These are phyloP conservation scores for Drosophila pseudotalamancana DNA, from an alignment of 2,888 invertebrate species.

Conservation along the genomic window DNA sequence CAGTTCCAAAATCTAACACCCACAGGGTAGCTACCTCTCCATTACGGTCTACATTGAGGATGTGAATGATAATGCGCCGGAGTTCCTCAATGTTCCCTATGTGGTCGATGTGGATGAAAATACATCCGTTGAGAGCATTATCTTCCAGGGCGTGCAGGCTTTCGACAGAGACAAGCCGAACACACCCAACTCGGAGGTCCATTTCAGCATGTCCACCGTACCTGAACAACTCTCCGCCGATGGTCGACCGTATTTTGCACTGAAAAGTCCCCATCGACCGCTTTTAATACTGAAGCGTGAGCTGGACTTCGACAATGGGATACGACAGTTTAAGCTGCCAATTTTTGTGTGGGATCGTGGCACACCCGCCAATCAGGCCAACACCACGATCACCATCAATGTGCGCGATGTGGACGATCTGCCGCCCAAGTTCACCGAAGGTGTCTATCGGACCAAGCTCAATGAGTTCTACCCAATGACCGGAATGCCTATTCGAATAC, in stretches of 20 bases:
- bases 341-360: conserved; percentile 94
- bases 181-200: conserved; percentile 94
- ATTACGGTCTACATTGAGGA: conserved; percentile 95
- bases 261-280: conserved; percentile 92
- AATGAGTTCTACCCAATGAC: conserved; percentile 93
- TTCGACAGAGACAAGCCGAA: conserved; percentile 94
- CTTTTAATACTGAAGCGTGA: conserved; percentile 89
- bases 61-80: conserved; percentile 92
- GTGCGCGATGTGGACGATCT: conserved; percentile 93
- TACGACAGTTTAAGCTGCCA: conserved; percentile 89
- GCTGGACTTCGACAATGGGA: conserved; percentile 92
- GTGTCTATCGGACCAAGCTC: conserved; percentile 91
- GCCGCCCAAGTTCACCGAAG: conserved; percentile 92
- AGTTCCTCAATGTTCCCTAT: conserved; percentile 92
- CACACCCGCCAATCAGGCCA: conserved; percentile 89
- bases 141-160: conserved; percentile 92
- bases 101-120: conserved; percentile 91
- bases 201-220: conserved; percentile 90
- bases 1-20: background rate
- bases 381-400: conserved; percentile 89
- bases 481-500: conserved; percentile 89
- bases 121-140: conserved; percentile 90
- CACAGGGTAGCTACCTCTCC: conserved; percentile 91
- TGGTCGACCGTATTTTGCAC: conserved; percentile 86
- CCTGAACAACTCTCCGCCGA: conserved; percentile 79